Evolutionary conservation across 2,113 vertebrate genomes (phyloP).

Genomic region (Dromaius novaehollandiae): DNA sequence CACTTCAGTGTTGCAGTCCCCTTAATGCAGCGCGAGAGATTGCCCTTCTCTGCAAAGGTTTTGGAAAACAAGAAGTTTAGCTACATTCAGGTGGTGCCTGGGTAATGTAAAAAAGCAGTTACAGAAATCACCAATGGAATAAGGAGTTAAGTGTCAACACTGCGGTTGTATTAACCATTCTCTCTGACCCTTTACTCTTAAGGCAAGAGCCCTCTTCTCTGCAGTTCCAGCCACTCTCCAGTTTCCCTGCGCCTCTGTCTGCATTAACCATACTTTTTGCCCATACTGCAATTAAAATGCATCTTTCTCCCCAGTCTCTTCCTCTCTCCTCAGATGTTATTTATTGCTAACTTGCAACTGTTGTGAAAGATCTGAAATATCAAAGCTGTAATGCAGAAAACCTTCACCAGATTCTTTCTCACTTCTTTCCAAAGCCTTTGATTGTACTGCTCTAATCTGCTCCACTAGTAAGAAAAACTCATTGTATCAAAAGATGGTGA

Average conservation of each 20-base stretch:
- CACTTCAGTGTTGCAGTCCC: neutral
- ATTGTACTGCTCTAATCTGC: neutral
- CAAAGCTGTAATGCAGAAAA: neutral
- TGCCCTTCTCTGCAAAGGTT: neutral
- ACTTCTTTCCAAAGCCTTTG: neutral
- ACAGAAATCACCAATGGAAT: neutral
- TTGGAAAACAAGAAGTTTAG: neutral
- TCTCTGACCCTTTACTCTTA: neutral
- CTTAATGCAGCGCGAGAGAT: neutral
- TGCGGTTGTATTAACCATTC: neutral
- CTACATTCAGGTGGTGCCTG: neutral
- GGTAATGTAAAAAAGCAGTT: neutral
- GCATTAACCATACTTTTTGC: neutral
- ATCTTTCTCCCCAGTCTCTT: neutral
- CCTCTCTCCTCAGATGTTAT: neutral
- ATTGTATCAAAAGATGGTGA: neutral
- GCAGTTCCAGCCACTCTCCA: neutral
- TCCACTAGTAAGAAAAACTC: neutral
- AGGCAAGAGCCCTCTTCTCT: neutral
- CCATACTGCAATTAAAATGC: neutral
- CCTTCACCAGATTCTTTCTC: neutral
- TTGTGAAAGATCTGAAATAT: neutral
- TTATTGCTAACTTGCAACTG: neutral
- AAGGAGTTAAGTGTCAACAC: neutral
- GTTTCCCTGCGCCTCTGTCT: neutral